Evolutionary conservation across 2,888 invertebrate genomes (phyloP), one percentile per base, ranked within the genome.

Genomic region (Watsonalla binaria): DNA sequence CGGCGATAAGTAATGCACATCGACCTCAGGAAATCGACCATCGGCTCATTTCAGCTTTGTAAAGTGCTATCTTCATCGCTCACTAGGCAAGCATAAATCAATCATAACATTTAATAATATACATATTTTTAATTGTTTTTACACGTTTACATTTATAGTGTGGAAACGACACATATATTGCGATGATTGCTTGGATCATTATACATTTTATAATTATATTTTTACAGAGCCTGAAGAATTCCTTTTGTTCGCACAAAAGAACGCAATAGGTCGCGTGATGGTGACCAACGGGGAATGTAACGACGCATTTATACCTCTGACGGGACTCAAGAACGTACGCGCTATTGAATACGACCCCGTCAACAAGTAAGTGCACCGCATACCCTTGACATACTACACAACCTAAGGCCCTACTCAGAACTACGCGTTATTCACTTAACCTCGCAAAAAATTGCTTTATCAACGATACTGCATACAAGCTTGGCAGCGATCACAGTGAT

Each of bases 291-390:
- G 94, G 0, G 97, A 97, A 71, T 96, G 96, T 66, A 96, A 95
- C 0, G 97, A 97, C 78, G 94, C 96, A 0, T 93, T 94, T 47
- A 85, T 97, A 34, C 96, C 97, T 0, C 92, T 97, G 8, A 93
- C 94, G 6, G 95, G 95, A 5, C 80, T 96, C 51, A 96, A 95
- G 76, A 94, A 94, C 68, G 93, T 97, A 0, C 93, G 94, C 62
- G 95, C 97, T 0, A 94, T 98, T 37, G 97, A 96, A 76, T 98
- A 95, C 76, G 98, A 98, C 84, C 96, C 97, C 0, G 92, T 86
- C 6, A 80, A 86, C 59, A 88, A 80, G 90, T 90, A 60, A 78
- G 82, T 63, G 45, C 24, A 48, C 54, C n/a, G 6, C 47, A 51
- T 54, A n/a, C n/a, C n/a, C n/a, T n/a, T n/a, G n/a, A n/a, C n/a